Base-by-base conservation (phyloP, 2,113 vertebrate genomes). In the Fregata magnificens region DNA sequence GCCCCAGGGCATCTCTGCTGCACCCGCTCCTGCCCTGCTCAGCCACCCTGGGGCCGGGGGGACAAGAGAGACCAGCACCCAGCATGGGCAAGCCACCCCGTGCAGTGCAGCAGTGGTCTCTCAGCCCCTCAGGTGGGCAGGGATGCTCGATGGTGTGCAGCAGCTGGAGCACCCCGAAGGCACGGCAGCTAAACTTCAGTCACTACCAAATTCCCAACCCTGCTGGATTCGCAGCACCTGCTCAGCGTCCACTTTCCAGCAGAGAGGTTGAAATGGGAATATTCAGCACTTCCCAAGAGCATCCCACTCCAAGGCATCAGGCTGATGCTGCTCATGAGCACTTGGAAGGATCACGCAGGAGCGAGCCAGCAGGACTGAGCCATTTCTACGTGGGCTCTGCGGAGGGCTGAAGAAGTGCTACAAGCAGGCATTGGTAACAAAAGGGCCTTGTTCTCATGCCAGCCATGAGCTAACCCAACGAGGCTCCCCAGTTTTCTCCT, bases 21-120 rank as follows among this genome's bases (percentile, higher is more conserved):
- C 45, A 25, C 20, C 40, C 10, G 1, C 24, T 15, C 45, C 49
- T 50, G 71, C 55, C 19, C 10, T 32, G 63, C 53, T 84, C 42
- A 34, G 47, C 10, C 3, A 1, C 2, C 11, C 7, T n/a, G 1
- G 21, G n/a, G n/a, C 18, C 50, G 49, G 18, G 14, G 9, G 3
- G 3, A 44, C 21, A 55, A 34, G 16, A 34, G 25, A 36, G 29
- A 81, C 34, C 53, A 47, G 34, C 16, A 36, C 13, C 24, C 62
- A 67, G 58, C 32, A 31, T 4, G 25, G 32, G 4, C 2, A 38
- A 49, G 25, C 17, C 4, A 8, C 11, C 20, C 24, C 0, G 0
- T 8, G 40, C 34, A 76, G 32, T 5, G 13, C 11, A 8, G 38
- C 6, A 4, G 40, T 31, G 11, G 34, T 66, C 15, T 28, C 66